A percentile compares a stretch with the other conserved stretches of the same genome.
phyloP scores from a whole-genome alignment of 2,797 vertebrate species.

The Neopelma chrysocephalum region DNA sequence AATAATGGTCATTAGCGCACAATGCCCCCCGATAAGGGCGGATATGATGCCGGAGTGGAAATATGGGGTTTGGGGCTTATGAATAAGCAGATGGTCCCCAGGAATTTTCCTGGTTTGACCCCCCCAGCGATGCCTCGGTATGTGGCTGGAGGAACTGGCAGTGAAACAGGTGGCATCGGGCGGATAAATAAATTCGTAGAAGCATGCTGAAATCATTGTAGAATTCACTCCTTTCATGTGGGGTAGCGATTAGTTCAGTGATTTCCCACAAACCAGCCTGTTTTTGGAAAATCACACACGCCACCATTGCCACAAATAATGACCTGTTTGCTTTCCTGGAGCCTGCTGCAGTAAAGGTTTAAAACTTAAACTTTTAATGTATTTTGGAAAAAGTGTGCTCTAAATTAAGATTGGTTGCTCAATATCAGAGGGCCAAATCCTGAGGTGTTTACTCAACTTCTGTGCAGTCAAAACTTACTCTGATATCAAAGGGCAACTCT shows the following conservation, averaged over 20 bases:
- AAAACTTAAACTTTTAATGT: background rate
- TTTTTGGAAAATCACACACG: constrained; percentile 25
- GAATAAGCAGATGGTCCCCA: constrained; percentile 69
- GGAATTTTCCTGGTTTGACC: constrained; percentile 60
- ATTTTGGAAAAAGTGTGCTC: background rate
- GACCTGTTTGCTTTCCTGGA: constrained; percentile 33
- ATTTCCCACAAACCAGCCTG: constrained; percentile 59
- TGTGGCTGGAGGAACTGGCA: constrained; percentile 47
- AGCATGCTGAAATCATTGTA: constrained; percentile 66
- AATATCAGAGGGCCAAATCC: background rate
- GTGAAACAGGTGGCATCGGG: constrained; percentile 71
- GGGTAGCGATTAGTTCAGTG: constrained; percentile 49
- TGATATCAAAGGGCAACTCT: background rate
- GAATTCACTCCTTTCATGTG: constrained; percentile 59
- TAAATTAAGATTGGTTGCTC: background rate
- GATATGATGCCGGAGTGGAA: constrained; percentile 48
- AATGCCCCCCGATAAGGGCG: constrained; percentile 57
- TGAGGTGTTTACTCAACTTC: background rate
- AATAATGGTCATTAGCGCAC: constrained; percentile 76
- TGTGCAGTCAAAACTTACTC: background rate
- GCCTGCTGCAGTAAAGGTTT: background rate
- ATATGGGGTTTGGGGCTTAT: constrained; percentile 46
- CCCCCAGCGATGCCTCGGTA: constrained; percentile 43
- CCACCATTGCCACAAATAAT: constrained; percentile 39
- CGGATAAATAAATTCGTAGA: constrained; percentile 69